These are phyloP conservation scores for Salmo trutta DNA, from an alignment of 2,797 vertebrate genomes.

Conservation along the genomic window DNA sequence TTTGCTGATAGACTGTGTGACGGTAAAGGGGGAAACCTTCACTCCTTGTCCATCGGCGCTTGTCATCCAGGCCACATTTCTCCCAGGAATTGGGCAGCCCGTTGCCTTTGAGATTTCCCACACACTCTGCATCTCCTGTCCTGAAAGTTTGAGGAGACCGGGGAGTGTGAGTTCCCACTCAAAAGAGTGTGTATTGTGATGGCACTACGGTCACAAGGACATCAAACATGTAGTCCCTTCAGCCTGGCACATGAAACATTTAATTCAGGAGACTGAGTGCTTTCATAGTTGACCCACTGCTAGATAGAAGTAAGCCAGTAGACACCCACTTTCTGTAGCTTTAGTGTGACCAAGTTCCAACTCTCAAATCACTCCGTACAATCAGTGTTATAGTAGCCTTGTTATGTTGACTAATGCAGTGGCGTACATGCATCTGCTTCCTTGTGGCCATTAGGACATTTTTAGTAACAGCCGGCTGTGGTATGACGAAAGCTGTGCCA, in stretches of 20 bases:
- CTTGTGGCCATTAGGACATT: constrained; percentile 1
- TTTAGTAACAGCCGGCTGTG: constrained; percentile 50
- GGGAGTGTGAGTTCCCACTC: no score
- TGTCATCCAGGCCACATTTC: constrained; percentile 54
- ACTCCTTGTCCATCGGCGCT: constrained; percentile 34
- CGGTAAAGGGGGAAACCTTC: constrained; percentile 61
- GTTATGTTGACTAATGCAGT: not conserved
- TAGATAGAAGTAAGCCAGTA: not conserved
- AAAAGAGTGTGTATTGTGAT: no score
- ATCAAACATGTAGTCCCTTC: no score
- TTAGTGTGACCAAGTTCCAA: no score
- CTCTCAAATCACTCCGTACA: no score
- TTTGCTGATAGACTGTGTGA: constrained; percentile 61
- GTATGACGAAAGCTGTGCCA: constrained; percentile 50
- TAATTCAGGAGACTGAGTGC: no score
- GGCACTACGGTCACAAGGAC: no score
- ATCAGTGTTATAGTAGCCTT: not conserved
- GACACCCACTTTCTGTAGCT: not conserved
- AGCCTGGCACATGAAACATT: no score
- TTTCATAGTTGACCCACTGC: no score
- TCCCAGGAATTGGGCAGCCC: not conserved
- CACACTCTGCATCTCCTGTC: constrained; percentile 21
- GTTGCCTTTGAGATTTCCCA: constrained; percentile 50
- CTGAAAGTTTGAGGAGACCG: no score
- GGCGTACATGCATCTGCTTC: not conserved